Conservation (phyloP, 2,113 vertebrate genomes). For the Anarhynchus alexandrinus region DNA sequence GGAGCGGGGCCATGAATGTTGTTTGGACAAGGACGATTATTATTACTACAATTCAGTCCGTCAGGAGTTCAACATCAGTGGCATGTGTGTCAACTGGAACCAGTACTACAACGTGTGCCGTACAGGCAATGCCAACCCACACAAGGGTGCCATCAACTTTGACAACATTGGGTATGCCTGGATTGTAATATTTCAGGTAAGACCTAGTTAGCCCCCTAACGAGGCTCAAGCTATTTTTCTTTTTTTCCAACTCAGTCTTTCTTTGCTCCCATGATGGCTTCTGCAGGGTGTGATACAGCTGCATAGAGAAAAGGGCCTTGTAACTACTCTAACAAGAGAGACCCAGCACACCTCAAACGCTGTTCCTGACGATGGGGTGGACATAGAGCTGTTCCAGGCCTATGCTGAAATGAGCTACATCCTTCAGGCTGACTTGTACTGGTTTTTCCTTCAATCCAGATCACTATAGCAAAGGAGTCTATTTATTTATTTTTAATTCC, state of each 20-base stretch:
- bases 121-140: conserved; percentile 88
- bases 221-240: background rate
- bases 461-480: background rate
- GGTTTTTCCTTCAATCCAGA: background rate
- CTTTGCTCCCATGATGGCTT: background rate
- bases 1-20: conserved; percentile 87
- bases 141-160: conserved; percentile 98
- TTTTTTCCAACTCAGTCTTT: background rate
- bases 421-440: background rate
- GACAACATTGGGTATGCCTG: conserved; percentile 98
- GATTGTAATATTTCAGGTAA: conserved; percentile 98
- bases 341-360: accelerated
- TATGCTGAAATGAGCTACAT: background rate
- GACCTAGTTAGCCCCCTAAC: background rate
- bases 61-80: conserved; percentile 79
- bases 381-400: background rate
- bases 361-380: background rate
- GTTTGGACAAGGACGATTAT: conserved; percentile 90
- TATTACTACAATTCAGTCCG: conserved; percentile 83
- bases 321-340: background rate
- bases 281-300: background rate
- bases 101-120: conserved; percentile 95
- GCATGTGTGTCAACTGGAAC: conserved; percentile 97
- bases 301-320: background rate
- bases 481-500: background rate